Evolutionary conservation across 2,797 vertebrate species (phyloP).

Genomic region (Neosalanx taihuensis): DNA sequence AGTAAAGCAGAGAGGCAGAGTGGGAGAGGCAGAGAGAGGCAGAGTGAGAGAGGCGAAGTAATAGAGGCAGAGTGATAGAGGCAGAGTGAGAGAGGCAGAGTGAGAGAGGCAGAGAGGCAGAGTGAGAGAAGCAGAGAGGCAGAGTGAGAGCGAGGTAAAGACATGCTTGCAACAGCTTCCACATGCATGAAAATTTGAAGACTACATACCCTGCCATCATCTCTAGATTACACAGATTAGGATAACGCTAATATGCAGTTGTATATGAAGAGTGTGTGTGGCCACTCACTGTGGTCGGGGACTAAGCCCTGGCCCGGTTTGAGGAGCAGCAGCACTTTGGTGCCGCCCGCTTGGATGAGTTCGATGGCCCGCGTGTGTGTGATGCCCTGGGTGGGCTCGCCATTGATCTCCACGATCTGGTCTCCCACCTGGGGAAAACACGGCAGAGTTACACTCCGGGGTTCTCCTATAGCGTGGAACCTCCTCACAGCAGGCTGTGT

Average conservation of each 20-base stretch:
- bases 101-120: background rate
- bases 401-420: conserved; percentile 98
- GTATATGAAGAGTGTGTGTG: conserved; percentile 18
- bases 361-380: conserved; percentile 97
- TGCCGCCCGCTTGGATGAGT: conserved; percentile 95
- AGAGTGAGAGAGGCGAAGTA: too few relatives aligned
- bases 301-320: conserved; percentile 91
- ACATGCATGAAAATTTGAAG: conserved; percentile 50
- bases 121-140: background rate
- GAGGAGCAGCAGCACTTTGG: conserved; percentile 88
- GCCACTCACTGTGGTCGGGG: conserved; percentile 89
- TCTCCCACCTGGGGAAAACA: conserved; percentile 84
- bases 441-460: background rate
- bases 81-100: background rate
- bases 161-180: conserved; percentile 7
- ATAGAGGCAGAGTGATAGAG: background rate
- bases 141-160: conserved; percentile 8
- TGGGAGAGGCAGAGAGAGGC: background rate
- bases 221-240: conserved; percentile 21
- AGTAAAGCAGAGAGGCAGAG: background rate
- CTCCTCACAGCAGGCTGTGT: background rate
- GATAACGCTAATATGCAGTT: background rate
- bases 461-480: background rate
- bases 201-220: conserved; percentile 38
- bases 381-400: conserved; percentile 95